phyloP scores from a whole-genome alignment of 1,140 invertebrate species.

The Pseudomyrmex pallidus region DNA sequence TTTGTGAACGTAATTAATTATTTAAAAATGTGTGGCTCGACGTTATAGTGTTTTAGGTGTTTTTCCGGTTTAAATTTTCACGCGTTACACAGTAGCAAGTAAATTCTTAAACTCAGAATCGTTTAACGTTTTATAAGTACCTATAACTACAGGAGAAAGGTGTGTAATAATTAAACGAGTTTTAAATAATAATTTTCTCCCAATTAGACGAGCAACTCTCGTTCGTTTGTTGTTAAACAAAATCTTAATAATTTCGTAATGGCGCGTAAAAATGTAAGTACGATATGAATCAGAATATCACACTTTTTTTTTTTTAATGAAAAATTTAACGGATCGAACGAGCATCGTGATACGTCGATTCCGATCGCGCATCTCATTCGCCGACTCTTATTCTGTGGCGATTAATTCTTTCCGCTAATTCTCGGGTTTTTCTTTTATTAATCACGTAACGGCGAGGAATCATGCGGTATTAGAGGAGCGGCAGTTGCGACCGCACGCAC shows the following conservation, averaged over 20 bases:
- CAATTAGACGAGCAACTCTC: too few species aligned
- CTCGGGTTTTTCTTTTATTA: constrained; percentile 40
- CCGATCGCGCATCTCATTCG: constrained; percentile 31
- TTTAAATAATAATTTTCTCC: too few species aligned
- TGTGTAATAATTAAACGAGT: background rate
- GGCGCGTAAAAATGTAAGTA: background rate
- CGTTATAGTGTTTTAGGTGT: too few species aligned
- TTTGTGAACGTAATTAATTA: too few species aligned
- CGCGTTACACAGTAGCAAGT: too few species aligned
- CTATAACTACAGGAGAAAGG: background rate
- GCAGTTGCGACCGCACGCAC: constrained; percentile 51
- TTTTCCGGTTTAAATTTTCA: too few species aligned
- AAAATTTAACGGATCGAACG: constrained; percentile 15
- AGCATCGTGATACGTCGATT: constrained; percentile 39
- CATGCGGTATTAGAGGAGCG: constrained; percentile 47
- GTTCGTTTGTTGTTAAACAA: too few species aligned
- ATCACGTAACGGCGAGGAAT: constrained; percentile 54
- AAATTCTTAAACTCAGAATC: background rate
- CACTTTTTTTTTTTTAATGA: background rate
- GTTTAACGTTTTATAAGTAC: background rate
- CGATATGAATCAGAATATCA: constrained; percentile 3
- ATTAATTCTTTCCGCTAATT: constrained; percentile 39
- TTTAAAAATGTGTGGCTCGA: too few species aligned
- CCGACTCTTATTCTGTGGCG: background rate
- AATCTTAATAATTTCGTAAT: too few species aligned